Base-by-base conservation (phyloP, 2,797 vertebrate genomes). In the Percopsis omiscomaycus region DNA sequence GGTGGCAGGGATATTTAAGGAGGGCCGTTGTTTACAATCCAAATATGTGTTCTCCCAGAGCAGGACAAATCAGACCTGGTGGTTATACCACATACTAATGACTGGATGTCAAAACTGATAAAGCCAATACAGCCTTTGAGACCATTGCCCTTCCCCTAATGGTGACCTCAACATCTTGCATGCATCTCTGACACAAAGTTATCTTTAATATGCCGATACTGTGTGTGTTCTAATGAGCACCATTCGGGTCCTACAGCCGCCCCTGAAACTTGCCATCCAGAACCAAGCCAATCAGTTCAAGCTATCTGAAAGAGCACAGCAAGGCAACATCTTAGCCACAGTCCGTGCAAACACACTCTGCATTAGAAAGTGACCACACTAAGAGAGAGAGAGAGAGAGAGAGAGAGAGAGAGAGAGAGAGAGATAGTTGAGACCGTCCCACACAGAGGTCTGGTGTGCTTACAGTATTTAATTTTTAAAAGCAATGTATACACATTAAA, bases 21-120 rank as follows among this genome's bases (percentile, higher is more conserved):
- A 42, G 55, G 6, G 48, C 50, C 3, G 71, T 79, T 76, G 79
- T 85, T 80, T 78, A 73, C 82, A 81, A 28, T 80, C 61, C 68
- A 72, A 76, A 80, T 52, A 45, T 44, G 28, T 69, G 74, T 73
- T 81, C 61, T 69, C 60, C 66, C 51, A 59, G 44, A 74, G 74
- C 8, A 9, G 74, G 66, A 59, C 55, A 15, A 68, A 61, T 70
- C 61, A 69, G 75, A 75, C 72, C 63, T 57, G 52, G 27, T 61
- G 72, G 73, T 75, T 77, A 63, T 60, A 59, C 75, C 67, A 56
- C 61, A 70, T 80, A 32, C 46, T 9, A 70, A 75, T 76, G 46
- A 15, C 49, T 66, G 61, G 66, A 79, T 71, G 55, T 61, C 52
- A 52, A 75, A 68, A 47, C 13, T 52, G 59, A 50, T 29, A 54